A percentile compares a stretch with the other conserved stretches of the same genome.
phyloP scores from a whole-genome alignment of 2,113 vertebrate species.

The Speoplatyrhinus poulsoni region DNA sequence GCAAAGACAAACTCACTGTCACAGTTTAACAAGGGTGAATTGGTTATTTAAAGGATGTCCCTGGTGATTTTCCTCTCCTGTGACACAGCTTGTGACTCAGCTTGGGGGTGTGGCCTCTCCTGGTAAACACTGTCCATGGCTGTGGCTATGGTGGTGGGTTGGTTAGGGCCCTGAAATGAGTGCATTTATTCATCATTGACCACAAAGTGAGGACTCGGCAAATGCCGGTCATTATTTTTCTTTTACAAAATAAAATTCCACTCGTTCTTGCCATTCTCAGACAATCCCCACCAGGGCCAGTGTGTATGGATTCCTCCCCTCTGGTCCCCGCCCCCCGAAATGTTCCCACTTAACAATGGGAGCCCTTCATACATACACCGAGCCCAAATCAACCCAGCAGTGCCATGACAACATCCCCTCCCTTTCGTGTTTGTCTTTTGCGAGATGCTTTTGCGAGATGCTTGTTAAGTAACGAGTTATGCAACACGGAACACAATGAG shows the following conservation, averaged over 20 bases:
- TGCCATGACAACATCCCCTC: too few relatives aligned
- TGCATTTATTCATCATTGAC: conserved; percentile 49
- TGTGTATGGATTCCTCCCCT: not conserved
- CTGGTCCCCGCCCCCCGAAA: conserved; percentile 6
- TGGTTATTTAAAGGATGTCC: too few relatives aligned
- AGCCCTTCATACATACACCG: not conserved
- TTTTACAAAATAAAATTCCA: conserved; percentile 72
- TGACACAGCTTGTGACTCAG: not conserved
- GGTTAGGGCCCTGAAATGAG: conserved; percentile 33
- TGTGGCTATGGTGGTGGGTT: conserved; percentile 9
- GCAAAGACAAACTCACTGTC: not conserved
- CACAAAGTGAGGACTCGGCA: conserved; percentile 60
- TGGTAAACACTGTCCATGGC: conserved; percentile 29
- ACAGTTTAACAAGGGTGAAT: not conserved
- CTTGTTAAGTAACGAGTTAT: not conserved
- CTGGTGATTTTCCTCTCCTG: too few relatives aligned
- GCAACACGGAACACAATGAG: conserved; percentile 11
- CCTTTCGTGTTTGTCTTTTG: not conserved
- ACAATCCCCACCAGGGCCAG: conserved; percentile 35
- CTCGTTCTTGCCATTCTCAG: conserved; percentile 41
- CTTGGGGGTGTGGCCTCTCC: conserved; percentile 37
- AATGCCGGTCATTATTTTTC: conserved; percentile 55
- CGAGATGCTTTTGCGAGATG: conserved; percentile 8
- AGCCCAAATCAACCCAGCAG: too few relatives aligned
- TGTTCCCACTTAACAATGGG: conserved; percentile 5